Conservation (phyloP, 2,888 invertebrate species). For the Galeruca laticollis region DNA sequence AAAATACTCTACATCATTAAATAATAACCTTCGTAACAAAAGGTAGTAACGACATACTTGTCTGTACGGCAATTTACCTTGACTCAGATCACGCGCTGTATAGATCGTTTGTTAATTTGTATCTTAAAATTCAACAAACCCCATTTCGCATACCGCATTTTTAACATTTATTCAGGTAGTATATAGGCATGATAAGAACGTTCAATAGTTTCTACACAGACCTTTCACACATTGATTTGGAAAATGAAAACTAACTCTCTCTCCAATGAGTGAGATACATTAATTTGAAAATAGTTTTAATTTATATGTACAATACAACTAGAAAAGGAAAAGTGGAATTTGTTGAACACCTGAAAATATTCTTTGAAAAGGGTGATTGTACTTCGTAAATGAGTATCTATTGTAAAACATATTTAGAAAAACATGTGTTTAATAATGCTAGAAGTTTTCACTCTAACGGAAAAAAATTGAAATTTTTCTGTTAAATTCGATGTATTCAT, state of each 20-base stretch:
- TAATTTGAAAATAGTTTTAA: no score
- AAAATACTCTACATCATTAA: neutral
- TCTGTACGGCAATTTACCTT: slow-evolving; percentile 10
- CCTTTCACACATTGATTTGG: neutral
- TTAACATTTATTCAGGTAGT: slow-evolving; percentile 1
- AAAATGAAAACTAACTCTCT: neutral
- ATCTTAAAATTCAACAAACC: slow-evolving; percentile 11
- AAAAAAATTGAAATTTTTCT: no score
- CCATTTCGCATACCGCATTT: slow-evolving; percentile 1
- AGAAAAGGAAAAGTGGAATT: no score
- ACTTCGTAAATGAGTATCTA: no score
- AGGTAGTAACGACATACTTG: neutral
- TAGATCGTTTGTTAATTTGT: slow-evolving; percentile 10
- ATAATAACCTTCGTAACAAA: neutral
- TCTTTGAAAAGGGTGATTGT: no score
- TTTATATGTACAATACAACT: no score
- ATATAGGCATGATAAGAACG: neutral
- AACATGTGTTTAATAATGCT: no score
- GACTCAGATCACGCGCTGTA: slow-evolving; percentile 13
- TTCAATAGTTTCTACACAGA: neutral
- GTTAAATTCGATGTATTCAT: no score
- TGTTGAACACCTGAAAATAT: no score
- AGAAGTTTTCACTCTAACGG: no score
- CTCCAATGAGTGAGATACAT: neutral
- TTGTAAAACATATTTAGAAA: no score